Evolutionary conservation across 2,888 invertebrate genomes (phyloP), one percentile per base, ranked within the genome.

Genomic region (Lasiommata megera): DNA sequence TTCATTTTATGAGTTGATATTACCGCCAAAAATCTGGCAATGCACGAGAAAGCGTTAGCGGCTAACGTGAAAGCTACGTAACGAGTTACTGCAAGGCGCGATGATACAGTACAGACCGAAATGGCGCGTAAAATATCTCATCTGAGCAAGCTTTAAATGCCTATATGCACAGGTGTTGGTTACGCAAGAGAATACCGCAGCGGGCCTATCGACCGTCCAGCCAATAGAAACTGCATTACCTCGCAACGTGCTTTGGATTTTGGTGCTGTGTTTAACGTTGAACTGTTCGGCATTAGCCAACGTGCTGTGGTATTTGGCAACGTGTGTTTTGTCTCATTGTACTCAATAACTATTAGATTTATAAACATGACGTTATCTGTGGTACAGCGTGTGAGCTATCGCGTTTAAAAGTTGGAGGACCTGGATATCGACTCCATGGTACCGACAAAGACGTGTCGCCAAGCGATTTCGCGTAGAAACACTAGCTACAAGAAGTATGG

Each of bases 121-220:
- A 52, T n/a, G 41, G 52, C 41, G 18, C 52, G 41, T 41, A 34
- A 52, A 36, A 40, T 18, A 28, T 52, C 18, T 31, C 52, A 18
- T 41, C 17, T 34, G 52, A 18, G 82, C 82, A 81, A 81, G 73
- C 61, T 63, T 60, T 57, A 59, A 64, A 63, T 67, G 65, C 64
- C 64, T 63, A 50, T 54, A 67, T 68, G 65, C 76, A 76, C 84
- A 81, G 79, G 82, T 84, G 62, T 43, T 43, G 40, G 78, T 82
- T 79, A 75, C 77, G 78, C 76, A 84, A 86, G 60, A 62, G 68
- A 68, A 63, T 68, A 65, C 72, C 74, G 77, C 79, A 79, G 72
- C 68, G 75, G 75, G 74, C 75, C 73, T 84, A 87, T 84, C 82
- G 83, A 84, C 81, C 86, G 76, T 71, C 58, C 66, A 65, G 61